phyloP scores from a whole-genome alignment of 2,113 vertebrate genomes.

The Tachuris rubrigastra region DNA sequence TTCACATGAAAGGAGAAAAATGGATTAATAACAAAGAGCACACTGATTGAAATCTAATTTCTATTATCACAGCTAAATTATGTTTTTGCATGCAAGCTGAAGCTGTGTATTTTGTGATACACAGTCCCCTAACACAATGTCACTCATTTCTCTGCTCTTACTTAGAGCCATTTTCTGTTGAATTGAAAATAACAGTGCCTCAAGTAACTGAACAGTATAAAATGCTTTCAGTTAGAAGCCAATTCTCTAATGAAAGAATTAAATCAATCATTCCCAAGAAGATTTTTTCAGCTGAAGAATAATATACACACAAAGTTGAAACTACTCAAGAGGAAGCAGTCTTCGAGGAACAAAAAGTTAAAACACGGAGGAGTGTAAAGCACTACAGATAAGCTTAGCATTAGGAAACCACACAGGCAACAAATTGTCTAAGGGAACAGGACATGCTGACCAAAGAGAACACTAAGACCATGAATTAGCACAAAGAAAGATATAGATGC shows the following conservation, averaged over 20 bases:
- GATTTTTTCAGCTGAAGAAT: not conserved
- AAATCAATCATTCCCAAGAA: not conserved
- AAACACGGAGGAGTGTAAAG: too few species aligned
- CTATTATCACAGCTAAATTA: slow-evolving; percentile 54
- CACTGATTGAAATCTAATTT: slow-evolving; percentile 70
- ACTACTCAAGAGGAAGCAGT: too few species aligned
- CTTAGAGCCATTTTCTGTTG: not conserved
- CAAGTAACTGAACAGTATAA: not conserved
- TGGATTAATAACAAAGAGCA: slow-evolving; percentile 60
- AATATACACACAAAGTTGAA: not conserved
- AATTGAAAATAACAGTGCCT: not conserved
- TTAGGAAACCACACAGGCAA: too few species aligned
- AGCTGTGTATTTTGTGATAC: not conserved
- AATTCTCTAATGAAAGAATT: not conserved
- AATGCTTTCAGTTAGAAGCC: not conserved
- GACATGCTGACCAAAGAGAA: too few species aligned
- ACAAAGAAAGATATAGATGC: too few species aligned
- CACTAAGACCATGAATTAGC: too few species aligned
- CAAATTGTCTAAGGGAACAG: too few species aligned
- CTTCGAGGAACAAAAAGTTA: too few species aligned
- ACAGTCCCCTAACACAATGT: not conserved
- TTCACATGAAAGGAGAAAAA: slow-evolving; percentile 57
- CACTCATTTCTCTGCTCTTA: not conserved
- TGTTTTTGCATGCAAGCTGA: slow-evolving; percentile 10
- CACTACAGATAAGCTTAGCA: too few species aligned